A percentile compares a stretch with the other conserved stretches of the same genome.
Evolutionary conservation across 1,140 invertebrate species (phyloP).

Genomic region (Drosophila tristis): DNA sequence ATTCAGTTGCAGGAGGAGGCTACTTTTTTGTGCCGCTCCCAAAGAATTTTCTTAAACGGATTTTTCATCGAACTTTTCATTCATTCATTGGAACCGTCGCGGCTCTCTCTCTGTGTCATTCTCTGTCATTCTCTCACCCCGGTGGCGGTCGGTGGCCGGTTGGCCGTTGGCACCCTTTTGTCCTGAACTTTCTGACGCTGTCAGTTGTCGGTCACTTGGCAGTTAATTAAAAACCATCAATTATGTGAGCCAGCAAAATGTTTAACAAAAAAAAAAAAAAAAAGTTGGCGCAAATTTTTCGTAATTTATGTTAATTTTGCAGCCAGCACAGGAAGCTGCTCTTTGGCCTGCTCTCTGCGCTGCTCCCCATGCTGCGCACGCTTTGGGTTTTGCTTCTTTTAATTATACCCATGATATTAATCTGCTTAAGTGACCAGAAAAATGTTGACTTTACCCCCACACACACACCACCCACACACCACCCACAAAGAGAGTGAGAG

Average conservation of each 20-base stretch:
- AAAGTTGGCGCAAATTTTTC: slow-evolving; percentile 67
- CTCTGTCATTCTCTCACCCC: not conserved
- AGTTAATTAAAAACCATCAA: slow-evolving; percentile 83
- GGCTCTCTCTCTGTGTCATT: not conserved
- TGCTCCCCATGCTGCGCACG: slow-evolving; percentile 23
- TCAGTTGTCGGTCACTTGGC: slow-evolving; percentile 78
- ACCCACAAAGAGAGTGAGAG: not conserved
- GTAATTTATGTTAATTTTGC: slow-evolving; percentile 78
- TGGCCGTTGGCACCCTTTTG: slow-evolving; percentile 8
- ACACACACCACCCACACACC: not conserved
- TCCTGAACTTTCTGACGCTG: slow-evolving; percentile 35
- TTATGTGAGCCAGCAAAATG: slow-evolving; percentile 61
- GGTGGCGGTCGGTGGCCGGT: not conserved
- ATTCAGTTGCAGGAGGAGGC: no score
- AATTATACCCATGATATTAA: slow-evolving; percentile 82
- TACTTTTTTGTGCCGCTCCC: no score
- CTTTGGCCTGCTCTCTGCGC: not conserved
- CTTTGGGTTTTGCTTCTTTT: slow-evolving; percentile 66
- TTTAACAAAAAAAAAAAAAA: slow-evolving; percentile 32
- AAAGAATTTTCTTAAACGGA: not conserved
- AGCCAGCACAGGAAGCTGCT: slow-evolving; percentile 35
- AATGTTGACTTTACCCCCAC: slow-evolving; percentile 68
- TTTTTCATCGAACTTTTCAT: slow-evolving; percentile 38
- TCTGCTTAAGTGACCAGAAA: slow-evolving; percentile 83
- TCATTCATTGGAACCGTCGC: not conserved